Conservation (phyloP, 2,888 invertebrate genomes). For the Cephus runcator region DNA sequence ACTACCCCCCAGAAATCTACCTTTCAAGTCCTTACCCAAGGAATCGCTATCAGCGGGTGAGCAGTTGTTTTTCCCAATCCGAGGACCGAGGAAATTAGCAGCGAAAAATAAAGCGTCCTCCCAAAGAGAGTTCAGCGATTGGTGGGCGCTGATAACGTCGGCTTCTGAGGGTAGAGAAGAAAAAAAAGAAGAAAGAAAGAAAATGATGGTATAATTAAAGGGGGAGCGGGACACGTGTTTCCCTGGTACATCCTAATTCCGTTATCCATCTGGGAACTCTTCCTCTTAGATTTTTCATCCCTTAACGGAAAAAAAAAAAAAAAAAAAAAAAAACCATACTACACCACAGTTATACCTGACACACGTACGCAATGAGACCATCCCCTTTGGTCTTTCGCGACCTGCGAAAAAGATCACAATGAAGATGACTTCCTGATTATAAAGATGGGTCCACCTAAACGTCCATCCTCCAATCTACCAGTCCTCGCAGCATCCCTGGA, state of each 20-base stretch:
- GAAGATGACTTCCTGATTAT: neutral
- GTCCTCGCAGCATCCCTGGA: neutral
- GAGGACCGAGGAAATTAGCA: conserved; percentile 47
- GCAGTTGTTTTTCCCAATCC: conserved; percentile 52
- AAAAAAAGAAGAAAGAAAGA: neutral
- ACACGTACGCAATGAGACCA: no score
- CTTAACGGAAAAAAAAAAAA: neutral
- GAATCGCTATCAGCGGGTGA: conserved; percentile 43
- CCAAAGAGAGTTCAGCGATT: neutral
- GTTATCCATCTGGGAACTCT: neutral
- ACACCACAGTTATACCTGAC: no score
- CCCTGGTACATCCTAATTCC: neutral
- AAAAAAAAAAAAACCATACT: no score
- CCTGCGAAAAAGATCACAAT: neutral
- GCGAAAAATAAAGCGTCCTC: conserved; percentile 26
- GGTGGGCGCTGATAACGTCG: neutral
- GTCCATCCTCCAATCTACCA: neutral
- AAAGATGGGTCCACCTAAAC: neutral
- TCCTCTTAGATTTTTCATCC: neutral
- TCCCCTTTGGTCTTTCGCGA: neutral
- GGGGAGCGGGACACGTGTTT: neutral
- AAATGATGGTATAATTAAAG: neutral
- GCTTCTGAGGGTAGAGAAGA: neutral
- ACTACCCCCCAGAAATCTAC: neutral
- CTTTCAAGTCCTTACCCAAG: neutral